Conservation (phyloP, 2,888 invertebrate genomes). For the Ectemnius continuus region DNA sequence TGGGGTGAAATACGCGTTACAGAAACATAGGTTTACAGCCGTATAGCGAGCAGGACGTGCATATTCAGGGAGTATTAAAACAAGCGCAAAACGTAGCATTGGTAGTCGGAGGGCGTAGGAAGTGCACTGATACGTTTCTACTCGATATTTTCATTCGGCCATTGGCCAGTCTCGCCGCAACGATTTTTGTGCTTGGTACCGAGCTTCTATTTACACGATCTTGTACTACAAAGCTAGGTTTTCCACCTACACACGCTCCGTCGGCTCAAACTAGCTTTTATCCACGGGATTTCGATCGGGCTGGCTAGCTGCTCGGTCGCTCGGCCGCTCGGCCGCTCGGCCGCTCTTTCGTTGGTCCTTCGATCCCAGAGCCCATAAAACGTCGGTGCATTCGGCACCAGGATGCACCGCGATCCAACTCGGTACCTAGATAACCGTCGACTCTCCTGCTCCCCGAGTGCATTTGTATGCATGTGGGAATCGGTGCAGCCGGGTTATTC, state of each 20-base stretch:
- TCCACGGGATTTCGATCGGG: conserved; percentile 44
- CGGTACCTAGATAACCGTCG: conserved; percentile 11
- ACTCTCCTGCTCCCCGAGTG: conserved; percentile 8
- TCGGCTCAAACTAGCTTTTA: conserved; percentile 38
- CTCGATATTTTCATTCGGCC: too few species aligned
- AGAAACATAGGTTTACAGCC: too few species aligned
- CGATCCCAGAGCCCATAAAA: conserved; percentile 38
- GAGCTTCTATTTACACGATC: conserved; percentile 39
- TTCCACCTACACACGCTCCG: conserved; percentile 21
- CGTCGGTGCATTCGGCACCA: conserved; percentile 30
- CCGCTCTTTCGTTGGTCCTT: conserved; percentile 8
- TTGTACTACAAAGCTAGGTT: conserved; percentile 8
- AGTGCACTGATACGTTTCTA: too few species aligned
- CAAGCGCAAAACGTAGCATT: too few species aligned
- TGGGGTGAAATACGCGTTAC: too few species aligned
- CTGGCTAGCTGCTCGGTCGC: conserved; percentile 13
- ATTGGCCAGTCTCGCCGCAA: background rate
- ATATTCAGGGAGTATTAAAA: too few species aligned
- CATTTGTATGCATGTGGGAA: conserved; percentile 36
- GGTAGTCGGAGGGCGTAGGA: too few species aligned
- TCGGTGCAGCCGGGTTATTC: conserved; percentile 27
- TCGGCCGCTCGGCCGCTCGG: conserved; percentile 8
- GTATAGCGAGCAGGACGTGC: too few species aligned
- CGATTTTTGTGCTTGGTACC: conserved; percentile 19
- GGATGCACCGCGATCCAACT: conserved; percentile 25